Evolutionary conservation across 2,888 invertebrate species (phyloP), one percentile per base, ranked within the genome.

Genomic region (Dastarcus helophoroides): DNA sequence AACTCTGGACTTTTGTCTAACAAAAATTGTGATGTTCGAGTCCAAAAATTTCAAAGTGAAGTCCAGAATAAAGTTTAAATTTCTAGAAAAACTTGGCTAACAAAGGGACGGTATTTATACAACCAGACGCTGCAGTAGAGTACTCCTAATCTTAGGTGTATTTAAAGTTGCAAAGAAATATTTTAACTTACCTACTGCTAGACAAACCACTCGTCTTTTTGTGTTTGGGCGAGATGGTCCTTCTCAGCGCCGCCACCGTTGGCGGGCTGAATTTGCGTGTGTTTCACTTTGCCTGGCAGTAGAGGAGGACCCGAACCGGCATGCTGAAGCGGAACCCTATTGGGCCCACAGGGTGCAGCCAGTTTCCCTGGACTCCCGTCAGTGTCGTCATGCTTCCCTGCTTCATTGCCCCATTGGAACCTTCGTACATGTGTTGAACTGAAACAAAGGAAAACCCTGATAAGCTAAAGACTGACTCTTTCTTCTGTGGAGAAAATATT

Each of bases 161-260:
- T 19, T 19, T 19, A 19, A 6, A 19, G 19, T 19, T 19, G 7
- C 6, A 7, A 9, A 23, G 8, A 26, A 11, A 6, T 5, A 17
- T n/a, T n/a, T n/a, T n/a, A n/a, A n/a, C 69, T 65, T 46, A 71
- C 70, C 70, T 69, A 72, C 67, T 64, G 62, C 69, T 69, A 78
- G 69, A 85, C 85, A 73, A 84, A 85, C 86, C 86, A 88, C 71
- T 88, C 86, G 73, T 86, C 86, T 67, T 86, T 86, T 70, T 85
- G 71, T 60, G 82, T 69, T 59, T 55, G 56, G 41, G 77, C 65
- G 73, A 76, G 57, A 47, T 55, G 54, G 47, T 60, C 60, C 40
- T 56, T 52, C 46, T 56, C 62, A 53, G 56, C 46, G 40, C 45
- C 47, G 35, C 51, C 54, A 41, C 51, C 54, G 44, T 54, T 52